Base-by-base conservation (phyloP, 2,888 invertebrate genomes). In the Gibbula magus region DNA sequence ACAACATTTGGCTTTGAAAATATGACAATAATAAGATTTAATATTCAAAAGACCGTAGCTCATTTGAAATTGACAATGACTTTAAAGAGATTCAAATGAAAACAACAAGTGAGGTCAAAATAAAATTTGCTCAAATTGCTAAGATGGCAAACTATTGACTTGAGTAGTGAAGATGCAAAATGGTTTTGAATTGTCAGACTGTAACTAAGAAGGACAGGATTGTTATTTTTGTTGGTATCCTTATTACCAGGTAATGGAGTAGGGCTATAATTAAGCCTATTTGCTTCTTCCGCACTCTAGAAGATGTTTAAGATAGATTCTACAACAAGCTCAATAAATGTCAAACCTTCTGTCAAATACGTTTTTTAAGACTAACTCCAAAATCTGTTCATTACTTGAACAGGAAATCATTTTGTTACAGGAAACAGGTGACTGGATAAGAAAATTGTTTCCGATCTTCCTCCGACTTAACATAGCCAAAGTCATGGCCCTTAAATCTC, bases 361-460 rank as follows among this genome's bases (percentile, higher is more conserved):
- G 35, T 70, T 70, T 70, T 70, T 70, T 70, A 35, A 32, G 70
- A 70, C 70, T 18, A 70, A 18, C 35, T 35, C 35, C 29, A 70
- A 32, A 35, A 70, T 35, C n/a, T 20, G 20, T 32, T 70, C 70
- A 70, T 70, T 70, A 70, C 35, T 70, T 20, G n/a, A 35, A 70
- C 70, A 35, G 70, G 70, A 70, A 70, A 39, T 35, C 70, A 70
- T 45, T 20, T 52, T 51, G 25, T 22, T 22, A 29, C 53, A 53
- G 75, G 75, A 75, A 75, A 22, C 75, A 32, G 35, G 22, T 53
- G 54, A 54, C 53, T 32, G n/a, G n/a, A 54, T 53, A 54, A 54
- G 75, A 75, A 75, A 75, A 75, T 75, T 75, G 75, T 54, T 75
- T 75, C 75, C 54, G 75, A 75, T 54, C 54, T 32, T 51, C 10